phyloP scores from a whole-genome alignment of 2,797 vertebrate species.

The Cirrhinus molitorella region DNA sequence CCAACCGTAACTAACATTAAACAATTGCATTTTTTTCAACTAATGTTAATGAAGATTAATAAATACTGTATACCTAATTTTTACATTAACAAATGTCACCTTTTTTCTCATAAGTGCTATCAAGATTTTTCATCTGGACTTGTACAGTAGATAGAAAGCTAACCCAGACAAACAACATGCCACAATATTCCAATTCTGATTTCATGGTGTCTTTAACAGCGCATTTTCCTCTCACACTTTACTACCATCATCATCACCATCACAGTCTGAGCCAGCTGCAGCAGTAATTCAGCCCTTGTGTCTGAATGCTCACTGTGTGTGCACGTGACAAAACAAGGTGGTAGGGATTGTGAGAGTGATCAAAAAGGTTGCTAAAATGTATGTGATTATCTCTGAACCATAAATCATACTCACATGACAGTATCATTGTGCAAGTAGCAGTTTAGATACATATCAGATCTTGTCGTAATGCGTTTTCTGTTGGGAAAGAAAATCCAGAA shows the following conservation, averaged over 20 bases:
- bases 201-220: slow-evolving; percentile 8
- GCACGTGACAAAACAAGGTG: not conserved
- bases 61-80: not conserved
- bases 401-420: slow-evolving; percentile 41
- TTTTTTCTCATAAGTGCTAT: not conserved
- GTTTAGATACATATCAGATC: not conserved
- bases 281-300: not conserved
- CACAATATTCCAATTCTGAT: not conserved
- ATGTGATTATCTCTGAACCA: not conserved
- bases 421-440: slow-evolving; percentile 37
- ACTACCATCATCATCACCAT: slow-evolving; percentile 1
- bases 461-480: slow-evolving; percentile 8
- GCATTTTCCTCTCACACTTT: not conserved
- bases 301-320: not conserved
- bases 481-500: not conserved
- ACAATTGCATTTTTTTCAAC: not conserved
- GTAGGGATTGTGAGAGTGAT: not conserved
- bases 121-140: not conserved
- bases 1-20: not conserved
- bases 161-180: not conserved
- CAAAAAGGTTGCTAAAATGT: slow-evolving; percentile 4
- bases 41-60: not conserved
- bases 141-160: not conserved
- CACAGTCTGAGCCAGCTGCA: not conserved
- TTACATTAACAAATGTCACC: not conserved